Evolutionary conservation across 2,888 invertebrate species (phyloP).

Genomic region (Drosophila quinaria): DNA sequence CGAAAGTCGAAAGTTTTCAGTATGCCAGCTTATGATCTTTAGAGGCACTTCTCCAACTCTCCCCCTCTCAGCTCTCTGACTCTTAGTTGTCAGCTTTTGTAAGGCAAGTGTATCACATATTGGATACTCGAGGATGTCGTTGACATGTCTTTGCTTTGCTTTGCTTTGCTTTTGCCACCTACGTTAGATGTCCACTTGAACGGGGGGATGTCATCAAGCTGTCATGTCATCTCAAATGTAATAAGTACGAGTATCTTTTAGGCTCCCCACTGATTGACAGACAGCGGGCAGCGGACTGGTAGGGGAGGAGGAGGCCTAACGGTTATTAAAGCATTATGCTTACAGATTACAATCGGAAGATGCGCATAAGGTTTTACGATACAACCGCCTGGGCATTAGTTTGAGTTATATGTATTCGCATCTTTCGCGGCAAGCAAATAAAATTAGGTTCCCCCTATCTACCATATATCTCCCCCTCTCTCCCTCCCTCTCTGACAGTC

Average conservation of each 20-base stretch:
- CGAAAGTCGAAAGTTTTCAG: conserved; percentile 37
- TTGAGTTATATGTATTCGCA: conserved; percentile 65
- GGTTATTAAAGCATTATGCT: conserved; percentile 60
- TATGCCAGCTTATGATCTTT: conserved; percentile 33
- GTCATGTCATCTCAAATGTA: conserved; percentile 60
- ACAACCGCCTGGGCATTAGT: conserved; percentile 64
- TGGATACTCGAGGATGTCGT: conserved; percentile 38
- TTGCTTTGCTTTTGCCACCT: conserved; percentile 39
- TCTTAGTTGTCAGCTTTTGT: conserved; percentile 32
- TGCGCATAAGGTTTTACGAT: conserved; percentile 74
- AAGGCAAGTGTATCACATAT: conserved; percentile 42
- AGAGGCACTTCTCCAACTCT: not conserved
- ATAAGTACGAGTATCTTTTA: conserved; percentile 24
- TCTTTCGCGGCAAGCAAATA: conserved; percentile 59
- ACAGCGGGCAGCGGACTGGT: conserved; percentile 23
- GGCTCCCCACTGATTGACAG: conserved; percentile 24
- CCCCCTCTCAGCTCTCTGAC: too few species aligned
- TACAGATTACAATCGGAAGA: conserved; percentile 79
- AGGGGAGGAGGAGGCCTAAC: conserved; percentile 23
- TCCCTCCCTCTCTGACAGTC: conserved; percentile 21
- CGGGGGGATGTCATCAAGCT: conserved; percentile 62
- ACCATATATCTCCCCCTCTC: not conserved
- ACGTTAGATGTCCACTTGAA: conserved; percentile 69
- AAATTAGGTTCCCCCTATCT: conserved; percentile 56
- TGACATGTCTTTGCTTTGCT: conserved; percentile 27